Conservation (phyloP, 2,113 vertebrate genomes). For the Mesitornis unicolor region DNA sequence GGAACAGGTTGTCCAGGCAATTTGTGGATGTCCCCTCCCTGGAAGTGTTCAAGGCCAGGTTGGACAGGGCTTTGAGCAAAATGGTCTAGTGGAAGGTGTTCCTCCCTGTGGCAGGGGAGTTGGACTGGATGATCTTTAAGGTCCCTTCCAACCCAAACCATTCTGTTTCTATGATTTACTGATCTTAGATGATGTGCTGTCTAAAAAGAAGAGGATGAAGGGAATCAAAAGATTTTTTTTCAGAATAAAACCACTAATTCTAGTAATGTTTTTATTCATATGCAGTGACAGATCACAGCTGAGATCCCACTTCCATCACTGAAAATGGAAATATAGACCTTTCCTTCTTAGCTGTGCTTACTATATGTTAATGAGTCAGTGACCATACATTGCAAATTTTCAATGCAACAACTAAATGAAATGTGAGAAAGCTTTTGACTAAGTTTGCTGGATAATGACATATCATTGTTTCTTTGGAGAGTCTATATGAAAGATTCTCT, state of each 20-base stretch:
- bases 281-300: background rate
- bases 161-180: too few species aligned
- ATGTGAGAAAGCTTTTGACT: background rate
- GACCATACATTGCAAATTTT: background rate
- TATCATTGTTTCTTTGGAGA: background rate
- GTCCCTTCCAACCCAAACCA: too few species aligned
- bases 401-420: background rate
- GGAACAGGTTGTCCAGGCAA: too few species aligned
- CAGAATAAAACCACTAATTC: background rate
- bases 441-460: background rate
- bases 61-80: too few species aligned
- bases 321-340: background rate
- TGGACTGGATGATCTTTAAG: too few species aligned
- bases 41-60: too few species aligned
- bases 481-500: background rate
- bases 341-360: background rate
- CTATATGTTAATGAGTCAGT: background rate
- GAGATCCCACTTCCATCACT: background rate
- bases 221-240: accelerated
- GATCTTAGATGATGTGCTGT: background rate
- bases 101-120: too few species aligned
- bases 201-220: background rate
- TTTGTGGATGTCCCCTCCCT: too few species aligned
- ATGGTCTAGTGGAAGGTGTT: too few species aligned
- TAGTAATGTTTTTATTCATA: background rate